phyloP scores from a whole-genome alignment of 2,888 invertebrate species.

The Monopis laevigella region DNA sequence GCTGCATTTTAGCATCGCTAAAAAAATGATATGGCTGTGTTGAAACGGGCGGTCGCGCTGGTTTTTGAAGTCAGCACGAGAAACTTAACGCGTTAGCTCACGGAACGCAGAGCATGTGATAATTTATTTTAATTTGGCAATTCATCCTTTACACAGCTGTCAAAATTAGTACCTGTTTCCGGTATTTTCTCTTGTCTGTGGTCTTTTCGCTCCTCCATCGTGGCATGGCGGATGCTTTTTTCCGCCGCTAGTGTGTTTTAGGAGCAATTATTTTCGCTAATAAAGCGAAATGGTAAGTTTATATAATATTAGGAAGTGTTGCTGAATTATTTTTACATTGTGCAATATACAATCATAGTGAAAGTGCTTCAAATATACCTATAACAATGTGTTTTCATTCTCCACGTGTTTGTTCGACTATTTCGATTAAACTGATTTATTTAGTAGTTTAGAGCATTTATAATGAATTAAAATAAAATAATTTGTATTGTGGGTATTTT shows the following conservation, averaged over 20 bases:
- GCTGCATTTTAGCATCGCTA: too few relatives aligned
- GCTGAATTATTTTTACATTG: not conserved
- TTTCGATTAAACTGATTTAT: too few relatives aligned
- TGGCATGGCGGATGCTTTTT: slow-evolving; percentile 66
- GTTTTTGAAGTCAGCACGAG: too few relatives aligned
- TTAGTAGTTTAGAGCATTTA: too few relatives aligned
- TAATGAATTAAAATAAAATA: too few relatives aligned
- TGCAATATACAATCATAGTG: slow-evolving; percentile 13
- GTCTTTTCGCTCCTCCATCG: slow-evolving; percentile 65
- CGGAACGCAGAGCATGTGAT: too few relatives aligned
- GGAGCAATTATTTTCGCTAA: slow-evolving; percentile 56
- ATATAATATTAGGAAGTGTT: not conserved
- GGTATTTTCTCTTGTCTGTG: slow-evolving; percentile 51
- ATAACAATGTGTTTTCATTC: not conserved
- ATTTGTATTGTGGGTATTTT: too few relatives aligned
- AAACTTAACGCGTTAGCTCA: too few relatives aligned
- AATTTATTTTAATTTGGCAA: too few relatives aligned
- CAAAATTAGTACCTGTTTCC: too few relatives aligned
- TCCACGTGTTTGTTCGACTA: slow-evolving; percentile 30
- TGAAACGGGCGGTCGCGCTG: too few relatives aligned
- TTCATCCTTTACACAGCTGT: slow-evolving; percentile 33
- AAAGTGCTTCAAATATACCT: slow-evolving; percentile 5
- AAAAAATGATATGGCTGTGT: too few relatives aligned
- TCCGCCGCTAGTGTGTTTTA: slow-evolving; percentile 51
- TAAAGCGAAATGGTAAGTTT: slow-evolving; percentile 51